Percentiles rank a stretch among this genome's conserved stretches.
These are phyloP conservation scores for Corvus moneduloides DNA, from an alignment of 2,113 vertebrate species.

Conservation along the genomic window DNA sequence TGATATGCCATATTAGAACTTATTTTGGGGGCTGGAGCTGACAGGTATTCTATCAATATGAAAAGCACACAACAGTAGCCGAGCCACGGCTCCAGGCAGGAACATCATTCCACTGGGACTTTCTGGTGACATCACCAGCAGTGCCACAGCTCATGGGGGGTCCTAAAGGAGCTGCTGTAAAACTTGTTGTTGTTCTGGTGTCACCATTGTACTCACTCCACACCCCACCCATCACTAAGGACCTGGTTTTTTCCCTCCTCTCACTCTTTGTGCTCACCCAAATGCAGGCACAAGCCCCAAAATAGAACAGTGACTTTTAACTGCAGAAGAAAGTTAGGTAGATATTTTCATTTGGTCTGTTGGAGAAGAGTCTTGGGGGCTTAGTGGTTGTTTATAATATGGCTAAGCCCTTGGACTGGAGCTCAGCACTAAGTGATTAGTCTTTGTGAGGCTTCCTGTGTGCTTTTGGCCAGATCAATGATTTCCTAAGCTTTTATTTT, in stretches of 20 bases:
- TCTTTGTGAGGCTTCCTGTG: not conserved
- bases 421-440: not conserved
- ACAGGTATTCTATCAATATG: constrained; percentile 11
- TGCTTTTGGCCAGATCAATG: constrained; percentile 11
- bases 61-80: not conserved
- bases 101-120: not conserved
- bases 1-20: constrained; percentile 19
- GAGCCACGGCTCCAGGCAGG: not conserved
- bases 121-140: not conserved
- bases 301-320: not conserved
- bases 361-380: not conserved
- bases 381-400: not conserved
- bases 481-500: constrained; percentile 12
- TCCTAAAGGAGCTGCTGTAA: not conserved
- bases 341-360: not conserved
- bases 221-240: too few relatives aligned
- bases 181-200: not conserved
- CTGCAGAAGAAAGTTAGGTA: not conserved
- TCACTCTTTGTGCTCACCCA: not conserved
- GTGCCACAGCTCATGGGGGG: not conserved
- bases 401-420: not conserved
- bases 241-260: not conserved
- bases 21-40: constrained; percentile 25
- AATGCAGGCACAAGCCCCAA: rapidly evolving
- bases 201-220: not conserved